Conservation (phyloP, 2,797 vertebrate species). For the Apogon talboti region DNA sequence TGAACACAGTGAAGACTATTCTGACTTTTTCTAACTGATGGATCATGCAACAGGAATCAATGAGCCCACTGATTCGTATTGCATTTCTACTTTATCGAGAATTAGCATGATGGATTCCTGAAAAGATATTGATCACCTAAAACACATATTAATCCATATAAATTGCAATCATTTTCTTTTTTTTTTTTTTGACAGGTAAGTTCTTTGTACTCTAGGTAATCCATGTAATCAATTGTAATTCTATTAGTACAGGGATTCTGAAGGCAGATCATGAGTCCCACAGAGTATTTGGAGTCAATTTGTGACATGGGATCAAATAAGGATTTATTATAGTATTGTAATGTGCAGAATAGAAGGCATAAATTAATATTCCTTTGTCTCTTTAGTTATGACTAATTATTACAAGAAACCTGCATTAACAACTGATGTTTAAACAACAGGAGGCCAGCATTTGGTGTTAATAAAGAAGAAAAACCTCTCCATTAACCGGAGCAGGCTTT, state of each 20-base stretch:
- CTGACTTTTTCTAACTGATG: constrained; percentile 25
- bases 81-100: constrained; percentile 24
- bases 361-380: not conserved
- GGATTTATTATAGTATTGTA: not conserved
- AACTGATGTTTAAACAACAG: not conserved
- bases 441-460: not conserved
- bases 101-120: constrained; percentile 47
- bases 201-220: constrained; percentile 23
- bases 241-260: constrained; percentile 32
- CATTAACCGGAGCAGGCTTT: no score
- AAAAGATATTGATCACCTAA: constrained; percentile 24
- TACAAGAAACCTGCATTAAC: not conserved
- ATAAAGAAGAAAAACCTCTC: not conserved
- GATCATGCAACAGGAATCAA: constrained; percentile 36
- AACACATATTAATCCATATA: constrained; percentile 42
- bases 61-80: constrained; percentile 30
- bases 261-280: constrained; percentile 5
- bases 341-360: not conserved
- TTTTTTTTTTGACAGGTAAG: constrained; percentile 48
- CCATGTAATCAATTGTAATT: constrained; percentile 61
- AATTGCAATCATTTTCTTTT: constrained; percentile 44
- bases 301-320: constrained; percentile 13
- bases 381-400: not conserved
- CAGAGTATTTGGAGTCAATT: constrained; percentile 12
- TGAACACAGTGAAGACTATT: constrained; percentile 17